Conservation (phyloP, 2,113 vertebrate genomes). For the Rafetus swinhoei region DNA sequence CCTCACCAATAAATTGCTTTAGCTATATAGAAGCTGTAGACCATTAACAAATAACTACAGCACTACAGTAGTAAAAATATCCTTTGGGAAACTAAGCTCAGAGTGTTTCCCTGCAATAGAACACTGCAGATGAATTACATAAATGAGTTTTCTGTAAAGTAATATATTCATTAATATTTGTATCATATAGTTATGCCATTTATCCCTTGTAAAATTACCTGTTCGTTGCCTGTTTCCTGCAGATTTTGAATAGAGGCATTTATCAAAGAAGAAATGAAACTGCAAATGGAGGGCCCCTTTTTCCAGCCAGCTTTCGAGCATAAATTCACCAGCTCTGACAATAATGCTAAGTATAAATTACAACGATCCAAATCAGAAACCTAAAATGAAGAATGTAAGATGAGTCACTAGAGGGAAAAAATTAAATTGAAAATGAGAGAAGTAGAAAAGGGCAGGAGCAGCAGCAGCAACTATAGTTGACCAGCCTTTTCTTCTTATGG, state of each 20-base stretch:
- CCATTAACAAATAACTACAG: not conserved
- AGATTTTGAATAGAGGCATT: slow-evolving; percentile 78
- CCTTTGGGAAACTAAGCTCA: not conserved
- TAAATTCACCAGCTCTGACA: slow-evolving; percentile 80
- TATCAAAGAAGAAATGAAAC: slow-evolving; percentile 80
- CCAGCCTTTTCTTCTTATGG: not conserved
- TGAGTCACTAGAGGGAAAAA: not conserved
- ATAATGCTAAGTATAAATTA: slow-evolving; percentile 85
- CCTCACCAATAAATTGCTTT: not conserved
- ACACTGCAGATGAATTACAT: not conserved
- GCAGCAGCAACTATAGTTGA: not conserved
- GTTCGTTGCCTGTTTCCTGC: slow-evolving; percentile 63
- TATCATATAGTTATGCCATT: not conserved
- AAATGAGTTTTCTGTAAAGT: not conserved
- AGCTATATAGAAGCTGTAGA: not conserved
- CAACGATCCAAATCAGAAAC: slow-evolving; percentile 82
- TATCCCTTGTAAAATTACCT: slow-evolving; percentile 77
- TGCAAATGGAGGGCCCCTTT: slow-evolving; percentile 64
- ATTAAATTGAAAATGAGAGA: not conserved
- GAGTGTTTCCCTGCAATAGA: not conserved
- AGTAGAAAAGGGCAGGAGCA: not conserved
- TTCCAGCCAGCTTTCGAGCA: slow-evolving; percentile 66
- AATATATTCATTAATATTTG: not conserved
- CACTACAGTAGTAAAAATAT: not conserved
- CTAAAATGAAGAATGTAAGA: slow-evolving; percentile 47